Evolutionary conservation across 2,113 vertebrate species (phyloP), one percentile per base, ranked within the genome.

Genomic region (Anas platyrhynchos): DNA sequence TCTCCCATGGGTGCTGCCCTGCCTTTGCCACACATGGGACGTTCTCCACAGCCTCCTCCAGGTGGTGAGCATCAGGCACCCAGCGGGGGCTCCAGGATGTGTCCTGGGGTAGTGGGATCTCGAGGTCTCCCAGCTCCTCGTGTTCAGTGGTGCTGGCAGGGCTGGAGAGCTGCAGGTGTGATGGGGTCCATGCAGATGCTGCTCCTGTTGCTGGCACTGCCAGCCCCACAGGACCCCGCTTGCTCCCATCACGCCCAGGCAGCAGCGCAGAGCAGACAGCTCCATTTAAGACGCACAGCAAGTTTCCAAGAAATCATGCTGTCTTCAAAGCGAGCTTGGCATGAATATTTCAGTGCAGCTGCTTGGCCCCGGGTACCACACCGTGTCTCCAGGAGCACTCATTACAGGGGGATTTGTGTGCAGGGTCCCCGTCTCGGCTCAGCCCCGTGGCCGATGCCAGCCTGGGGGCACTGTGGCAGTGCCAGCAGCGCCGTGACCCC

Each of bases 301-400:
- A 95, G 89, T 83, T 97, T 89, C 91, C 91, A 92, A 87, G 95
- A 91, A 94, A 81, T 92, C 83, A 61, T 17, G 63, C 86, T 75
- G 92, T n/a, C 91, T 91, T 75, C 92, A 38, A 68, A 96, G 89
- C 2, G 27, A 72, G 75, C 41, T 12, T 78, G 94, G 86, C 89
- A 83, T 56, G 78, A 85, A 94, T 85, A 88, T 91, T 94, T 78
- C 91, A 92, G 94, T 8, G 29, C 94, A 63, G 94, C 91, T 74
- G 67, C 78, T 56, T 29, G 91, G 88, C 77, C 91, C 81, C 0
- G 4, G 65, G 5, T 83, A 10, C 55, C 46, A 38, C 48, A n/a
- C 32, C 2, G 0, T 0, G 2, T 27, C n/a, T 16, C 56, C 0
- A 2, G 58, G 34, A 58, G 2, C 27, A 14, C 69, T 2, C 32